Conservation (phyloP, 2,888 invertebrate genomes). For the Drosophila acutilabella region DNA sequence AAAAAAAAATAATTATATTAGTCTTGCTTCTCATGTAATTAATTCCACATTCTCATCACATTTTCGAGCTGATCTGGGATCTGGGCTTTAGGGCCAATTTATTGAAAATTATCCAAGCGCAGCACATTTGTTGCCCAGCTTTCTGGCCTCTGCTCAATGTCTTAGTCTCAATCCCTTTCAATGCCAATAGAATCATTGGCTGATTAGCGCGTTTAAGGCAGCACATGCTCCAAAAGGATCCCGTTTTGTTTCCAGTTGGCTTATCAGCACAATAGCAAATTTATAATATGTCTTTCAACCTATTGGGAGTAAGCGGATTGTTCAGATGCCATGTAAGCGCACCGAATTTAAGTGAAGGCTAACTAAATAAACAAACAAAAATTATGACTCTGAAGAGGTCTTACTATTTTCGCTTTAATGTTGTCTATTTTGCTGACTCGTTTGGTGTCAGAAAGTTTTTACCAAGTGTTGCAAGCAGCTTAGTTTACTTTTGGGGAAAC, state of each 20-base stretch:
- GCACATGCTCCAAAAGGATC: conserved; percentile 25
- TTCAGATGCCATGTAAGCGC: conserved; percentile 52
- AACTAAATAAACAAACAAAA: conserved; percentile 33
- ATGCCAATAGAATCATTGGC: conserved; percentile 65
- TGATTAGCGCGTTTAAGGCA: conserved; percentile 61
- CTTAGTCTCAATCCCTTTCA: conserved; percentile 30
- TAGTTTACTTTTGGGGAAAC: conserved; percentile 19
- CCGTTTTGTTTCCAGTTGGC: conserved; percentile 36
- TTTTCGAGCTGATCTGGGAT: conserved; percentile 6
- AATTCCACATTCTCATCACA: conserved; percentile 66
- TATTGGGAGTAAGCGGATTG: conserved; percentile 34
- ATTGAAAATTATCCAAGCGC: conserved; percentile 67
- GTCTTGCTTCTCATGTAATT: conserved; percentile 45
- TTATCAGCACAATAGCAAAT: conserved; percentile 67
- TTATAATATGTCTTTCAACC: conserved; percentile 59
- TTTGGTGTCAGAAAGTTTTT: conserved; percentile 29
- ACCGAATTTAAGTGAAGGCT: conserved; percentile 8
- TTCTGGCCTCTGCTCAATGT: background rate
- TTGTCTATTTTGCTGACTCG: conserved; percentile 20
- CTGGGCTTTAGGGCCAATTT: conserved; percentile 49
- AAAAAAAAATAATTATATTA: conserved; percentile 30
- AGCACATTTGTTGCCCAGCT: conserved; percentile 66
- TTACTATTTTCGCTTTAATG: conserved; percentile 16
- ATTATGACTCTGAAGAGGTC: conserved; percentile 61
- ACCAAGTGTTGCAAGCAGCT: conserved; percentile 18